Base-by-base conservation (phyloP, 2,888 invertebrate species). In the Macrosiphum euphorbiae region DNA sequence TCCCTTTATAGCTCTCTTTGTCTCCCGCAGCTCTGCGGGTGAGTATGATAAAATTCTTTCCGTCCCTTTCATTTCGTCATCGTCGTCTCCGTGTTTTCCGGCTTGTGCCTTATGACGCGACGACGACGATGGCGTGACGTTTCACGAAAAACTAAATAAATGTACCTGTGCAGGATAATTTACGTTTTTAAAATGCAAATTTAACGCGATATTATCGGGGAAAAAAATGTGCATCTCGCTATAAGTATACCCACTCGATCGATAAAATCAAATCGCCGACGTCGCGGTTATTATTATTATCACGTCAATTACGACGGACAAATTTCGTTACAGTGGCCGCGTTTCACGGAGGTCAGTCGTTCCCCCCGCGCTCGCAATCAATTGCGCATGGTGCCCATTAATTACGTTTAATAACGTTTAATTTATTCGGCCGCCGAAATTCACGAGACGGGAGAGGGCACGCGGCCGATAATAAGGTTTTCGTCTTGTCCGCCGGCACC, bases 371-470 rank as follows among this genome's bases (percentile, higher is more conserved):
- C 86, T 24, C 52, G 88, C 61, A 93, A 93, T 93, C 88, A 93
- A 93, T 93, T 93, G 85, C 58, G 58, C 52, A 90, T 93, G 93
- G 61, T 90, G 93, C 61, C 93, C 93, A 90, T 89, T 93, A 93
- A 93, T 93, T 93, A 90, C 89, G 85, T 58, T 90, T 93, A 93
- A 93, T 90, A 61, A 93, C 93, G 50, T 93, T 90, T 93, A 93
- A 93, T 93, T 93, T 89, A 93, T 93, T 93, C 93, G 47, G 11
- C 55, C 44, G 86, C 85, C 88, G 84, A 89, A 93, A 61, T 85
- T 89, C 93, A 50, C 85, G 58, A 93, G 89, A 85, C 92, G 58
- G 90, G 58, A 90, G 44, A 24, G 52, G 47, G 58, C 58, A 50
- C 92, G 92, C 78, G 44, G 55, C 78, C 55, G 85, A 85, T 44